Evolutionary conservation across 2,113 vertebrate species (phyloP).

Genomic region (Lycaon pictus): DNA sequence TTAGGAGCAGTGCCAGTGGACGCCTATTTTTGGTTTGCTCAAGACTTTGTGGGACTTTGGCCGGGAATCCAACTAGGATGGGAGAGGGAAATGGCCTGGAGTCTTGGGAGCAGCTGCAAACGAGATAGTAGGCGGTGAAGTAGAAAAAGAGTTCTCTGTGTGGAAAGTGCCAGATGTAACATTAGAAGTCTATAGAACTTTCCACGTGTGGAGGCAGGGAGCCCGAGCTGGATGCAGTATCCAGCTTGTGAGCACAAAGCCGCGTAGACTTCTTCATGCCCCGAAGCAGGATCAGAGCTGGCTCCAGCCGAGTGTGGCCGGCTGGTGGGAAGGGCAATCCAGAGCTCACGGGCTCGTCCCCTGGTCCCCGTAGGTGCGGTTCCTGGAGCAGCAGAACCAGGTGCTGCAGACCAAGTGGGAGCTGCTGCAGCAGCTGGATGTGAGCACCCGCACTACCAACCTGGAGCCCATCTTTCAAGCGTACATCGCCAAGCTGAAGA

Average conservation of each 20-base stretch:
- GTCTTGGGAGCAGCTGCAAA: slow-evolving; percentile 32
- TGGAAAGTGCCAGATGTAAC: not conserved
- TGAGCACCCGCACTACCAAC: slow-evolving; percentile 76
- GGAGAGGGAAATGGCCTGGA: slow-evolving; percentile 11
- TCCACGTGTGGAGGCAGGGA: not conserved
- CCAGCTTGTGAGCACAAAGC: not conserved
- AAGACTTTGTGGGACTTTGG: slow-evolving; percentile 32
- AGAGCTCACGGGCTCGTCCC: not conserved
- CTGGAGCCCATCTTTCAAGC: slow-evolving; percentile 91
- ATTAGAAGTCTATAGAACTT: not conserved
- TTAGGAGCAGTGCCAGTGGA: slow-evolving; percentile 4
- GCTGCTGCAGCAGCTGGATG: slow-evolving; percentile 87
- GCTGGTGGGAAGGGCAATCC: not conserved
- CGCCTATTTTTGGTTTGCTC: slow-evolving; percentile 11
- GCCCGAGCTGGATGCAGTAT: not conserved
- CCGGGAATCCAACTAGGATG: not conserved
- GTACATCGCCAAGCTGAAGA: slow-evolving; percentile 89
- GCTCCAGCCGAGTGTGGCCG: fast-evolving
- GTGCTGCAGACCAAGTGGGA: slow-evolving; percentile 91
- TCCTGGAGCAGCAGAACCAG: slow-evolving; percentile 92
- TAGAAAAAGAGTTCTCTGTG: not conserved
- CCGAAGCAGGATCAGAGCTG: not conserved
- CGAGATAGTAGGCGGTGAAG: not conserved
- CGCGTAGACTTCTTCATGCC: not conserved
- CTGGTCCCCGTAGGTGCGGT: slow-evolving; percentile 87